Evolutionary conservation across 23 tunicate species (phyloP), one percentile per base, ranked within the genome.

Genomic region (Trididemnum miniatum): DNA sequence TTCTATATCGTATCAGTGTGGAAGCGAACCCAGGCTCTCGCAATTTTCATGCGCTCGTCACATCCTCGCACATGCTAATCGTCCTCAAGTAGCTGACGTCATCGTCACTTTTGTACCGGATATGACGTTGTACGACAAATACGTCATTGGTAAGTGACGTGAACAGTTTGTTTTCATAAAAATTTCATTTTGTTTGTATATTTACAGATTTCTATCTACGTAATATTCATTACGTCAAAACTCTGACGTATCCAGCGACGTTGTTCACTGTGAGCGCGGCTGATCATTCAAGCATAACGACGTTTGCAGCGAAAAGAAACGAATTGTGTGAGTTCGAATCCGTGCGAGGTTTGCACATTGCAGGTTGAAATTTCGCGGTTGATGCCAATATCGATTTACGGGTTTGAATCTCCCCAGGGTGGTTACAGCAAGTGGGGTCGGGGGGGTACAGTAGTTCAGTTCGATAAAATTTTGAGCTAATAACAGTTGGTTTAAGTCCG

Each of bases 311-410:
- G 9, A 29, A 25, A 3, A 26, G 7, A 20, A 73, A 73, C 59
- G 18, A 39, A 24, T 31, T 73, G 28, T 73, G 79, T 73, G 25
- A 73, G 79, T 73, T 31, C 26, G 67, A n/a, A n/a, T n/a, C n/a
- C n/a, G n/a, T n/a, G n/a, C n/a, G n/a, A n/a, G n/a, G n/a, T n/a
- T n/a, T n/a, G n/a, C n/a, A n/a, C n/a, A n/a, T n/a, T n/a, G n/a
- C n/a, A n/a, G n/a, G n/a, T n/a, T n/a, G n/a, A n/a, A n/a, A n/a
- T n/a, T n/a, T n/a, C n/a, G n/a, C n/a, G n/a, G n/a, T n/a, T n/a
- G n/a, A n/a, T n/a, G n/a, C n/a, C n/a, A n/a, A n/a, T n/a, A n/a
- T n/a, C n/a, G n/a, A n/a, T n/a, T n/a, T n/a, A n/a, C n/a, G n/a
- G n/a, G n/a, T n/a, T n/a, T n/a, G n/a, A n/a, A n/a, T n/a, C n/a